Percentiles rank a stretch among this genome's conserved stretches.
phyloP scores from a whole-genome alignment of 2,113 vertebrate species.

The Rhynchomys soricoides region DNA sequence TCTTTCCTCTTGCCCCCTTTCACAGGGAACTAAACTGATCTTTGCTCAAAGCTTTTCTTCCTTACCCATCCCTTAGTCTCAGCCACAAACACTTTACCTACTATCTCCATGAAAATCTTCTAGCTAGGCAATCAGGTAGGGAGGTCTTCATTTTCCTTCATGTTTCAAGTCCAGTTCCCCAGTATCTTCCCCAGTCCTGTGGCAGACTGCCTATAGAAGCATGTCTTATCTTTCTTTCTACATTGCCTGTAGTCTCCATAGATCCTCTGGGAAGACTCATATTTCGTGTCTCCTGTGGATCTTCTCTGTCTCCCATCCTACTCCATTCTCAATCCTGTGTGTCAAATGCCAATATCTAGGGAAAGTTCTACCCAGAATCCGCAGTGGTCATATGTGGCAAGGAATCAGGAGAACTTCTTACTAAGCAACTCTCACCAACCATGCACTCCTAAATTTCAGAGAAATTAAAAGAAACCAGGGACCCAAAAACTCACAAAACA shows the following conservation, averaged over 20 bases:
- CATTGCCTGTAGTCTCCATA: neutral
- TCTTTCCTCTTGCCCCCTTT: neutral
- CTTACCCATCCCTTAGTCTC: neutral
- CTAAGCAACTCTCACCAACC: neutral
- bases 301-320: neutral
- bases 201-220: neutral
- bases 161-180: neutral
- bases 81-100: neutral
- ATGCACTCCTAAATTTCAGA: neutral
- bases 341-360: neutral
- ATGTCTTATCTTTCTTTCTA: neutral
- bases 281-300: neutral
- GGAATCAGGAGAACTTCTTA: neutral
- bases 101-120: neutral
- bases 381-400: neutral
- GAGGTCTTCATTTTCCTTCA: neutral
- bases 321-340: neutral
- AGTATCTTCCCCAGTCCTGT: neutral
- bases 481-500: neutral
- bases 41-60: neutral
- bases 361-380: neutral
- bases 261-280: neutral
- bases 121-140: neutral
- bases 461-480: neutral
- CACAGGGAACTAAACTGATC: neutral